Conservation (phyloP, 2,888 invertebrate genomes). For the Spicauda simplicius region DNA sequence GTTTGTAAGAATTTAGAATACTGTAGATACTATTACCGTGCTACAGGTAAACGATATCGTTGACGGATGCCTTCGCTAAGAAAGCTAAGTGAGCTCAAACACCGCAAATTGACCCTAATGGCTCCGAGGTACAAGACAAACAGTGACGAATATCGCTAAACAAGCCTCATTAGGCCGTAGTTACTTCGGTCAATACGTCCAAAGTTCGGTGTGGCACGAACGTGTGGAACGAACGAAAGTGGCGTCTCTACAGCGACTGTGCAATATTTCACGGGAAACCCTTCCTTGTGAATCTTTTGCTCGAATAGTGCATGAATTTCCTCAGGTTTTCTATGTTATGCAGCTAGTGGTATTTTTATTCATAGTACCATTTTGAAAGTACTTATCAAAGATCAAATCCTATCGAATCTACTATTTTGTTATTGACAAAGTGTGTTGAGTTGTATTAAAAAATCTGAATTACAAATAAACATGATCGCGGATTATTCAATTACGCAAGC, state of each 20-base stretch:
- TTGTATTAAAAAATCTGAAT: not conserved
- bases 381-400: too few relatives aligned
- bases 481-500: not conserved
- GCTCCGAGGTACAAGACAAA: constrained; percentile 25
- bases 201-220: not conserved
- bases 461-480: too few relatives aligned
- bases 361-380: too few relatives aligned
- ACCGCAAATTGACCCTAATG: constrained; percentile 33
- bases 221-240: not conserved
- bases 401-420: too few relatives aligned
- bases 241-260: constrained; percentile 1
- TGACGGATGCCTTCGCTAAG: constrained; percentile 26
- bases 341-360: too few relatives aligned
- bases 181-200: constrained; percentile 18
- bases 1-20: too few relatives aligned
- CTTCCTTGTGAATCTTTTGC: constrained; percentile 10
- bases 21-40: too few relatives aligned
- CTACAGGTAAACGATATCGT: constrained; percentile 25
- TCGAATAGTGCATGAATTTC: not conserved
- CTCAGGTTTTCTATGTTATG: too few relatives aligned
- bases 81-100: constrained; percentile 32
- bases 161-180: constrained; percentile 11
- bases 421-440: not conserved
- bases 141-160: constrained; percentile 29
- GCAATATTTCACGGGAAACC: constrained; percentile 7